Evolutionary conservation across 2,113 vertebrate species (phyloP).

Genomic region (Hyaena hyaena): DNA sequence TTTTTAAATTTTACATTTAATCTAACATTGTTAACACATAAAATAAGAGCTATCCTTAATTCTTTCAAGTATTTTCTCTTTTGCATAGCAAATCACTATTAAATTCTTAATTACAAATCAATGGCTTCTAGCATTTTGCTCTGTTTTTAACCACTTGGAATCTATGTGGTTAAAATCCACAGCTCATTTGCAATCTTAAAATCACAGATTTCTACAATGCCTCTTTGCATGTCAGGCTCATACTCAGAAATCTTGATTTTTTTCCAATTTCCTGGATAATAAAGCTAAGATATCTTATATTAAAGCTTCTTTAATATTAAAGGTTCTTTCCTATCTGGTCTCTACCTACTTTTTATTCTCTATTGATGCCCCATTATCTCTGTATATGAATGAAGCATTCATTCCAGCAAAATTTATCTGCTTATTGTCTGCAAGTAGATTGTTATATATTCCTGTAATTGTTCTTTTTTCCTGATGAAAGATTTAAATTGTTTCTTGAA

Average conservation of each 20-base stretch:
- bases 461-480: neutral
- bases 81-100: neutral
- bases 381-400: neutral
- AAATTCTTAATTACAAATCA: neutral
- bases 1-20: conserved; percentile 23
- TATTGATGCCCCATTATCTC: neutral
- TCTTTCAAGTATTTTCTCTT: neutral
- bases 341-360: neutral
- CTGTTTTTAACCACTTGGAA: neutral
- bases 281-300: neutral
- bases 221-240: neutral
- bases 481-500: neutral
- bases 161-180: too few relatives aligned
- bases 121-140: neutral
- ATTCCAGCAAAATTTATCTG: neutral
- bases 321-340: neutral
- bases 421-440: neutral
- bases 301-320: neutral
- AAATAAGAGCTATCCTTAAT: neutral
- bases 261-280: neutral
- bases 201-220: neutral
- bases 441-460: neutral
- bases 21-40: neutral
- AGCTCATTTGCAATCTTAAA: neutral
- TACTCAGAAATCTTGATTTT: conserved; percentile 1